Percentiles rank a stretch among this genome's conserved stretches.
Conservation (phyloP, 2,113 vertebrate species). For the Empidonax traillii region DNA sequence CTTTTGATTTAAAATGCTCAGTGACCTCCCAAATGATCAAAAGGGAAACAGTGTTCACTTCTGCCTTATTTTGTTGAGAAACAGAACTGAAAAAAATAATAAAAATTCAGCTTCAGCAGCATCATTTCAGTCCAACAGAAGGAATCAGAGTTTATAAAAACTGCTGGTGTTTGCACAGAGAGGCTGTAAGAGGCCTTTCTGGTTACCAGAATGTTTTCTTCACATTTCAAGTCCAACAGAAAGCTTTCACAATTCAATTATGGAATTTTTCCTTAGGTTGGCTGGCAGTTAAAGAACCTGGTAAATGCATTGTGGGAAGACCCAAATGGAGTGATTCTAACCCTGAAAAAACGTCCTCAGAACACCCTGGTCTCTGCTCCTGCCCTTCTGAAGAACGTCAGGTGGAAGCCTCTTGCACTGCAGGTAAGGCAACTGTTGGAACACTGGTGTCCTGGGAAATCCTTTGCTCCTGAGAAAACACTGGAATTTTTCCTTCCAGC, state of each 20-base stretch:
- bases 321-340: constrained; percentile 87
- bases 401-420: constrained; percentile 88
- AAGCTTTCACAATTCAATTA: constrained; percentile 28
- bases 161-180: background rate
- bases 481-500: background rate
- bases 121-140: background rate
- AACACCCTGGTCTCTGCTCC: constrained; percentile 88
- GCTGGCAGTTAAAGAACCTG: constrained; percentile 91
- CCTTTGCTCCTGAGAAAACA: background rate
- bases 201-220: background rate
- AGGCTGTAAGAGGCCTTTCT: background rate
- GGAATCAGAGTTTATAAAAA: background rate
- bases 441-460: background rate
- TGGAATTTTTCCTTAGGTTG: constrained; percentile 76
- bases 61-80: background rate
- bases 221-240: background rate
- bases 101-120: background rate
- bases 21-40: background rate
- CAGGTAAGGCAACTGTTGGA: constrained; percentile 75
- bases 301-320: constrained; percentile 89
- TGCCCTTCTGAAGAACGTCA: constrained; percentile 86
- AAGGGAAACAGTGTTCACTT: background rate
- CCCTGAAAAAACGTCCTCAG: constrained; percentile 88
- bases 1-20: background rate
- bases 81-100: background rate